phyloP scores from a whole-genome alignment of 2,113 vertebrate genomes.

The Chrysochloris asiatica region DNA sequence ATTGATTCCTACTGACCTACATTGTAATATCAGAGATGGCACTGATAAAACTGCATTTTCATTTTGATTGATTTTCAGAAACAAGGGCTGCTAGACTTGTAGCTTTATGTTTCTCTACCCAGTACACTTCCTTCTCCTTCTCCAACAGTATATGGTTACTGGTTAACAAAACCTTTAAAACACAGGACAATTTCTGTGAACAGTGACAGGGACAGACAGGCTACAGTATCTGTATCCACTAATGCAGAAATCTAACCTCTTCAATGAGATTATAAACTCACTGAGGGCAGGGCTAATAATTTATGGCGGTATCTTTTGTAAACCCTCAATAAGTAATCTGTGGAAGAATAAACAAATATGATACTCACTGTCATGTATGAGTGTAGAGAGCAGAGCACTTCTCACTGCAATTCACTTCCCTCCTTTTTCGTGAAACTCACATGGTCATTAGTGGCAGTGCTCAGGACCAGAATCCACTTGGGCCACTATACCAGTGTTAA shows the following conservation, averaged over 20 bases:
- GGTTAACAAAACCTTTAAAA: background rate
- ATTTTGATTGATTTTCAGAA: constrained; percentile 43
- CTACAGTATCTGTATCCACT: background rate
- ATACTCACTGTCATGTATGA: background rate
- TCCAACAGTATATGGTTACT: background rate
- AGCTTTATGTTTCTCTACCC: background rate
- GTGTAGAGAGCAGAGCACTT: background rate
- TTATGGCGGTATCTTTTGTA: background rate
- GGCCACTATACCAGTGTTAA: background rate
- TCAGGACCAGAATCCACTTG: background rate
- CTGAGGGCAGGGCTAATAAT: background rate
- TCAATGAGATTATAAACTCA: background rate
- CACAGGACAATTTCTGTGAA: background rate
- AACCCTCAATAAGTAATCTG: background rate
- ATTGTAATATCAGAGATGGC: constrained; percentile 39
- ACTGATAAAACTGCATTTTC: background rate
- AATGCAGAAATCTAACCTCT: background rate
- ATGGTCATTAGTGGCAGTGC: background rate
- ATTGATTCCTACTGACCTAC: constrained; percentile 26
- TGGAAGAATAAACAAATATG: background rate
- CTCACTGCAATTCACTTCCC: background rate
- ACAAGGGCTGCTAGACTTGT: background rate
- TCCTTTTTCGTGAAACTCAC: background rate
- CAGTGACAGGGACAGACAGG: background rate
- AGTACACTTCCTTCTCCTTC: background rate